Evolutionary conservation across 2,797 vertebrate species (phyloP), one percentile per base, ranked within the genome.

Genomic region (Adelosebastes latens): DNA sequence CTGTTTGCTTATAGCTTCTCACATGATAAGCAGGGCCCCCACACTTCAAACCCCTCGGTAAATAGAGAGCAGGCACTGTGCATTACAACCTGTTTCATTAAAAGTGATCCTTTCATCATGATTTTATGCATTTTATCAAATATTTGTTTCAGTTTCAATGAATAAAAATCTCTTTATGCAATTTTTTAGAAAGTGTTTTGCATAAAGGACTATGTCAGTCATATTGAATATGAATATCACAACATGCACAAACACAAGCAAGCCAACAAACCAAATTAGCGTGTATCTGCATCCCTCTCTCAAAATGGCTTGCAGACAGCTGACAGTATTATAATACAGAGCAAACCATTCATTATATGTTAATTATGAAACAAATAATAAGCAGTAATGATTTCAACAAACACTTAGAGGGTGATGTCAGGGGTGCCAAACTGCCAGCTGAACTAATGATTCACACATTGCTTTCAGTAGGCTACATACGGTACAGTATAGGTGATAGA

Each of bases 331-430:
- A 68, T 80, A 58, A 85, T 73, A 56, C 73, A 87, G 72, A 73
- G 64, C 18, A 73, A 79, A 66, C 7, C 59, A 68, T 83, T 88
- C 39, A 53, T 61, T 53, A 74, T 49, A 70, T 66, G 46, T 76
- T 72, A 80, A 88, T 87, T 77, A 84, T 75, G 52, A 84, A 64
- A 86, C 49, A 82, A 85, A 87, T 81, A 56, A 70, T 53, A 65
- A 85, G 58, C 61, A 56, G 25, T 63, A 69, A 79, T 66, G 24
- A 81, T 83, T 80, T 71, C 5, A n/a, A 70, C 62, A 75, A 73
- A 80, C 73, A 75, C 66, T 78, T 78, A 22, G 8, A 67, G 12
- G 62, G 34, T 67, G 22, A 77, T 66, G 58, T 68, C 58, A 63
- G 52, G 24, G 34, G 31, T 72, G 64, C 61, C 63, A 81, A 18